Percentiles rank a stretch among this genome's conserved stretches.
These are phyloP conservation scores for Baccha elongata DNA, from an alignment of 2,888 invertebrate species.

Conservation along the genomic window DNA sequence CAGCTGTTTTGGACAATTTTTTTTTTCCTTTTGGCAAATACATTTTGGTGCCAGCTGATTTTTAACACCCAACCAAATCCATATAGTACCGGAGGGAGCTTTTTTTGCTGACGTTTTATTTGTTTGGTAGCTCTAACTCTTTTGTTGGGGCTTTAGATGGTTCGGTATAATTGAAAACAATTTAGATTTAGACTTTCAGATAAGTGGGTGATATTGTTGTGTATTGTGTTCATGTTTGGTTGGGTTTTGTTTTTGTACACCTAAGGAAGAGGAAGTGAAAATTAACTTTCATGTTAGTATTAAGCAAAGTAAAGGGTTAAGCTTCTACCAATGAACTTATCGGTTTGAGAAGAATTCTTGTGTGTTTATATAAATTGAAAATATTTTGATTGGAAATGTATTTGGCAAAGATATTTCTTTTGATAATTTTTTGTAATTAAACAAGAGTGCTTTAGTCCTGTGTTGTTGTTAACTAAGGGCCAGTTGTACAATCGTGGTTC, in stretches of 20 bases:
- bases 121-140: too few relatives aligned
- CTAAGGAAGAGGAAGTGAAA: constrained; percentile 2
- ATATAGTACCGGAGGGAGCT: constrained; percentile 48
- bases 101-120: constrained; percentile 64
- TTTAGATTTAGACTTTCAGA: constrained; percentile 51
- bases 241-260: not conserved
- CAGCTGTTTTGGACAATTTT: constrained; percentile 50
- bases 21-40: constrained; percentile 2
- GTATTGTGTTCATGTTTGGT: constrained; percentile 3
- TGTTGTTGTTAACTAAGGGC: too few relatives aligned
- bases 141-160: constrained; percentile 4
- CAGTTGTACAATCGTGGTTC: too few relatives aligned
- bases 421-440: too few relatives aligned
- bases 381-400: not conserved
- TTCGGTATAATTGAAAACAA: constrained; percentile 62
- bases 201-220: constrained; percentile 24
- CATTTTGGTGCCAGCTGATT: constrained; percentile 61
- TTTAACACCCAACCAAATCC: constrained; percentile 56
- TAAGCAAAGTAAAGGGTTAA: constrained; percentile 6
- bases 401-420: not conserved
- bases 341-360: not conserved
- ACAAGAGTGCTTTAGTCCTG: too few relatives aligned
- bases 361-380: constrained; percentile 15
- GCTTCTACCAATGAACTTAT: not conserved
- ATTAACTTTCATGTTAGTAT: constrained; percentile 41